These are phyloP conservation scores for Enteromius anoplus DNA, from an alignment of 2,797 vertebrate species.

Conservation along the genomic window DNA sequence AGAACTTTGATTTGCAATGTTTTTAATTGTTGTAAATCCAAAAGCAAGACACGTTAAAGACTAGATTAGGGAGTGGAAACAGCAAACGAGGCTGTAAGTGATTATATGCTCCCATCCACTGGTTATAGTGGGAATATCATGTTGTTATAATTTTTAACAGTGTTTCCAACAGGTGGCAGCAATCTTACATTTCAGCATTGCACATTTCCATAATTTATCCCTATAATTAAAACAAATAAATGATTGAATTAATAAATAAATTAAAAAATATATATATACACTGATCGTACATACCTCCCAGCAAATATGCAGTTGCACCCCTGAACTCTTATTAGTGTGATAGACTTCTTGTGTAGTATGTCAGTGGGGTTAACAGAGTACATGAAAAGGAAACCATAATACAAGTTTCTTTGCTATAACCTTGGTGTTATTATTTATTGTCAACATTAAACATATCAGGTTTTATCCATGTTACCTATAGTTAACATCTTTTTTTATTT, in stretches of 20 bases:
- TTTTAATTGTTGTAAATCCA: background rate
- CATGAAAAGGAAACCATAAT: conserved; percentile 6
- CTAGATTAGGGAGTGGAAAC: background rate
- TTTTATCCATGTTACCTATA: conserved; percentile 44
- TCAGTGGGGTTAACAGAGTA: background rate
- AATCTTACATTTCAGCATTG: background rate
- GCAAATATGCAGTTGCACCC: background rate
- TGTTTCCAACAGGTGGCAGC: background rate
- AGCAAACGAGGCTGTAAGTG: background rate
- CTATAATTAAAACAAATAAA: background rate
- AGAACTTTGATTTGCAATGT: background rate
- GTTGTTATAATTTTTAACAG: no score
- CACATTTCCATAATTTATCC: background rate
- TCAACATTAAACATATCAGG: conserved; percentile 25
- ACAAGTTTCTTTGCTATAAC: background rate
- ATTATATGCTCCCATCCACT: background rate
- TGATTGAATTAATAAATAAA: background rate
- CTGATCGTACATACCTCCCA: background rate
- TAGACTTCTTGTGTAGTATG: background rate
- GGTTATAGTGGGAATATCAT: background rate
- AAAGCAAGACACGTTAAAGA: background rate
- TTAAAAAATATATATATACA: no score
- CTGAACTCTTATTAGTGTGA: background rate
- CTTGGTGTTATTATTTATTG: conserved; percentile 33
- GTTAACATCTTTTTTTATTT: conserved; percentile 32